A percentile compares a stretch with the other conserved stretches of the same genome.
Conservation (phyloP, 2,113 vertebrate genomes). For the Setophaga coronata region DNA sequence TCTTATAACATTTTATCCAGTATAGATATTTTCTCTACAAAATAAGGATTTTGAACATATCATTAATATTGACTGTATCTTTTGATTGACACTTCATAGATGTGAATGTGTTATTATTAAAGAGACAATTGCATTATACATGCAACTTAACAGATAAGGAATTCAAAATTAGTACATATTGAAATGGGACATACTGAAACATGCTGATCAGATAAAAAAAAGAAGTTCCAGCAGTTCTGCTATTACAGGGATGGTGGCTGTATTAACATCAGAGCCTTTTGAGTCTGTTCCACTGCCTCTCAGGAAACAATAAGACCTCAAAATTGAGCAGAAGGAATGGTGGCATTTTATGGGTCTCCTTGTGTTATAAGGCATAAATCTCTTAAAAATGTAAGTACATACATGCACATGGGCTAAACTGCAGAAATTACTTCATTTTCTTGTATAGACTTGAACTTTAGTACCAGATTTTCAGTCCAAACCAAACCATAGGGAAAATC, state of each 20-base stretch:
- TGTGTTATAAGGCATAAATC: not conserved
- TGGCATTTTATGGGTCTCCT: not conserved
- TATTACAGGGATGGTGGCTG: not conserved
- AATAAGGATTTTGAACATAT: not conserved
- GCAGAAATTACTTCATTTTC: not conserved
- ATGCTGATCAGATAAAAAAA: not conserved
- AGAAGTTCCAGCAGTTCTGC: not conserved
- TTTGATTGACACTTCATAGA: not conserved
- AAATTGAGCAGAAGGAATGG: not conserved
- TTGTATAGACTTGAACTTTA: not conserved
- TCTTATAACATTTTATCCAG: not conserved
- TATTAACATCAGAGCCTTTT: not conserved
- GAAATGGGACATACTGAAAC: not conserved
- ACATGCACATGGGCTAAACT: not conserved
- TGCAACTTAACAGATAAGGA: not conserved
- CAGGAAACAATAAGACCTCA: not conserved
- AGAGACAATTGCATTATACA: not conserved
- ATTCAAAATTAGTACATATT: not conserved
- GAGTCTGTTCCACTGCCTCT: not conserved
- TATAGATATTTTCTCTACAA: not conserved
- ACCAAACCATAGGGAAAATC: not conserved
- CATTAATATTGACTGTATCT: not conserved
- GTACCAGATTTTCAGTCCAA: not conserved
- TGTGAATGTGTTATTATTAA: not conserved
- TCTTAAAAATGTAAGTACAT: not conserved